These are phyloP conservation scores for Leucophenga varia DNA, from an alignment of 1,140 invertebrate species.

Conservation along the genomic window DNA sequence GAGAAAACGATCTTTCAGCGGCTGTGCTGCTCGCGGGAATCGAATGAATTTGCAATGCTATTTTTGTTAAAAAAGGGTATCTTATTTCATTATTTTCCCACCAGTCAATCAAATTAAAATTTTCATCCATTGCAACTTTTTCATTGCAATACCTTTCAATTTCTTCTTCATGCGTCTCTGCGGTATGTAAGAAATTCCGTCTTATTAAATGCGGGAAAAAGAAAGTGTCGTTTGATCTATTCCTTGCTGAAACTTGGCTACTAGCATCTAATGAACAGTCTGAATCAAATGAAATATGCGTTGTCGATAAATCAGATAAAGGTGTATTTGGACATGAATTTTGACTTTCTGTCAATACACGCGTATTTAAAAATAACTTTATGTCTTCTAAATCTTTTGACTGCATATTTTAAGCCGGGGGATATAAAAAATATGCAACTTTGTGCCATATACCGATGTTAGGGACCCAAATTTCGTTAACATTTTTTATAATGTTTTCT, in stretches of 20 bases:
- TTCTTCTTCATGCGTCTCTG: too few species aligned
- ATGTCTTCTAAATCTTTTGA: conserved; percentile 2
- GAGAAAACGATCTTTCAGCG: too few species aligned
- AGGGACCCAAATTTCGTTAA: too few species aligned
- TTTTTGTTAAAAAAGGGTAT: not conserved
- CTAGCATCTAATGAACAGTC: not conserved
- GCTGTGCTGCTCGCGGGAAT: too few species aligned
- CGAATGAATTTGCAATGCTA: too few species aligned
- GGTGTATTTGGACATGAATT: not conserved
- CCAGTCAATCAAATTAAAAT: not conserved
- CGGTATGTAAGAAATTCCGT: too few species aligned
- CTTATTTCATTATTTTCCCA: not conserved
- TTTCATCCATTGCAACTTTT: too few species aligned
- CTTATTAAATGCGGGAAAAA: too few species aligned
- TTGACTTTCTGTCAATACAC: not conserved
- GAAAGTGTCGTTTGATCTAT: not conserved
- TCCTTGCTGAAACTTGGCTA: not conserved
- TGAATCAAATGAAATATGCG: not conserved
- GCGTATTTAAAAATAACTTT: not conserved
- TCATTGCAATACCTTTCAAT: too few species aligned
- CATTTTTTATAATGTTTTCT: too few species aligned
- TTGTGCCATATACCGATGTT: conserved; percentile 9
- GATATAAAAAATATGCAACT: conserved; percentile 7
- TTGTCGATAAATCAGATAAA: not conserved
- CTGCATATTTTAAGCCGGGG: conserved; percentile 1